These are phyloP conservation scores for Caligus rogercresseyi DNA, from an alignment of 1,140 invertebrate species.

Conservation along the genomic window DNA sequence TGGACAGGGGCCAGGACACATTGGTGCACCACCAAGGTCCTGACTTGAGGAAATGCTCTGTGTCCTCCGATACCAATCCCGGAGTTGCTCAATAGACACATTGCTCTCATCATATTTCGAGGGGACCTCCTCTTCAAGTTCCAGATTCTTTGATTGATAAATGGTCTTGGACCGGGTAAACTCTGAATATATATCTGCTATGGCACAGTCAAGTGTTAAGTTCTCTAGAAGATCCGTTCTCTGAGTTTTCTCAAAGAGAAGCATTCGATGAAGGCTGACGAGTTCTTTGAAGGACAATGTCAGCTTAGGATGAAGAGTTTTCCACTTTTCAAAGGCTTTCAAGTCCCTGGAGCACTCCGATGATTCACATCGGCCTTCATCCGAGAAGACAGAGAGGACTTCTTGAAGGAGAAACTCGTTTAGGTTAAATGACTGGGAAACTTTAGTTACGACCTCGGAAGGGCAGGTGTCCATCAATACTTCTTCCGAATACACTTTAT, in stretches of 20 bases:
- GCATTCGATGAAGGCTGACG: constrained; percentile 6
- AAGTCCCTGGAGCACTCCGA: background rate
- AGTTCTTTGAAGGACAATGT: constrained; percentile 2
- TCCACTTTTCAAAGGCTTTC: background rate
- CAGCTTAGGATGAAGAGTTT: background rate
- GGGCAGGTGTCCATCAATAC: background rate
- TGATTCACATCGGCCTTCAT: background rate
- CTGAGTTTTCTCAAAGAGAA: background rate
- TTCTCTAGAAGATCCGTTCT: background rate
- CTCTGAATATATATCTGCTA: background rate
- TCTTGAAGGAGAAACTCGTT: background rate
- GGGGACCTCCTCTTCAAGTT: too few relatives aligned
- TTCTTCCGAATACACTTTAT: background rate
- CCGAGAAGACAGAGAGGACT: background rate
- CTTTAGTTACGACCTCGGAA: background rate
- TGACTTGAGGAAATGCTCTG: background rate
- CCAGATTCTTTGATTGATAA: too few relatives aligned
- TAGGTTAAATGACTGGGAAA: background rate
- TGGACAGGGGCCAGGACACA: background rate
- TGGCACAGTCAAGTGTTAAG: background rate
- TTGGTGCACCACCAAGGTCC: background rate
- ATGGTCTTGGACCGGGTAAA: too few relatives aligned
- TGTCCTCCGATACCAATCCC: background rate
- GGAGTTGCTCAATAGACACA: constrained; percentile 1
- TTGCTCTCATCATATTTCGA: background rate